Evolutionary conservation across 2,113 vertebrate genomes (phyloP).

Genomic region (Gallinago paraguaiae): DNA sequence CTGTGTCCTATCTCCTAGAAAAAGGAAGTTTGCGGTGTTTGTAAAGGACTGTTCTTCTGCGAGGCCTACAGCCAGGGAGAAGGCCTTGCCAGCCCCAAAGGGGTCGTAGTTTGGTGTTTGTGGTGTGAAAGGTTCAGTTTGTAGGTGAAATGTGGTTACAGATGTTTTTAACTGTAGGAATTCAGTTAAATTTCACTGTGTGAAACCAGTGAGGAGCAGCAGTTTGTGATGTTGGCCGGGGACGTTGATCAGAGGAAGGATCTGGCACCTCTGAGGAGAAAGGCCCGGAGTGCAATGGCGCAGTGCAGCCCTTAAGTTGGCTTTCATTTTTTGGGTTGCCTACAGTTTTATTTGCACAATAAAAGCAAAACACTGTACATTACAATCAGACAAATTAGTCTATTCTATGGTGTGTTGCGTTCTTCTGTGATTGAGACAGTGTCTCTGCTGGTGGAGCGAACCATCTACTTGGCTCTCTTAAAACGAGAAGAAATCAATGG

Average conservation of each 20-base stretch:
- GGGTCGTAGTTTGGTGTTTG: not conserved
- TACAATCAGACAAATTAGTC: not conserved
- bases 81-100: not conserved
- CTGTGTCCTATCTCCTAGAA: not conserved
- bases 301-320: not conserved
- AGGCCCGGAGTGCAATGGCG: not conserved
- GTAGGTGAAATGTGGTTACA: not conserved
- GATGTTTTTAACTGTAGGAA: not conserved
- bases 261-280: not conserved
- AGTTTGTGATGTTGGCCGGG: not conserved
- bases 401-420: accelerated
- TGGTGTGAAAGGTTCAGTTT: not conserved
- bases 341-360: not conserved
- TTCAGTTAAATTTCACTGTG: not conserved
- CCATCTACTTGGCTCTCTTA: not conserved
- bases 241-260: accelerated
- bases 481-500: not conserved
- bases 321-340: not conserved
- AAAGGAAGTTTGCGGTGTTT: not conserved
- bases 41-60: not conserved
- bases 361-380: not conserved
- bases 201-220: not conserved
- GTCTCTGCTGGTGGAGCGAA: not conserved
- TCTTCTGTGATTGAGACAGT: not conserved
- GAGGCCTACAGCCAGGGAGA: not conserved